A percentile compares a stretch with the other conserved stretches of the same genome.
These are phyloP conservation scores for Perodicticus potto DNA, from an alignment of 2,797 vertebrate species.

Conservation along the genomic window DNA sequence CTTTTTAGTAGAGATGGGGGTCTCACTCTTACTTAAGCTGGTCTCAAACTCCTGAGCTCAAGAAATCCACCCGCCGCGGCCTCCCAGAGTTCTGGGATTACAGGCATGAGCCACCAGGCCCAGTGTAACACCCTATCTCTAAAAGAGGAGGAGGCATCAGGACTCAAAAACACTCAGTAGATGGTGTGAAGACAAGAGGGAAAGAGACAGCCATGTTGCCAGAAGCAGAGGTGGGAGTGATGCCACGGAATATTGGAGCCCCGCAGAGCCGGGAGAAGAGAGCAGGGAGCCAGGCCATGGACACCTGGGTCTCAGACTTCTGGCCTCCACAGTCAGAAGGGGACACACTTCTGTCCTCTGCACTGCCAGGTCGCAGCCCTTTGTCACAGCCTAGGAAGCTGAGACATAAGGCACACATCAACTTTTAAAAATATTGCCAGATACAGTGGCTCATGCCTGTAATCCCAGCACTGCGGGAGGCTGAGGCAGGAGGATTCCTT, in stretches of 20 bases:
- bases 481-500: no score
- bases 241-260: background rate
- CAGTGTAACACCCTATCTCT: background rate
- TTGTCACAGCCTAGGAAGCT: background rate
- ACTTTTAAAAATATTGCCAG: background rate
- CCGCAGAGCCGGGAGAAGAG: background rate
- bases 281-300: fast-evolving
- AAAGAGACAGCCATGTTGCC: background rate
- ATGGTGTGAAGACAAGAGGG: no score
- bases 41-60: no score
- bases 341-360: background rate
- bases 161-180: background rate
- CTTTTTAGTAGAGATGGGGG: no score
- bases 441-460: no score
- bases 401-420: background rate
- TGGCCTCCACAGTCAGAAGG: no score
- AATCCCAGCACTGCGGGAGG: no score
- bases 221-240: no score
- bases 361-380: background rate
- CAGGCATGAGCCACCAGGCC: no score
- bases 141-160: background rate
- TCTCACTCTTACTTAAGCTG: no score
- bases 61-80: no score
- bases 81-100: no score
- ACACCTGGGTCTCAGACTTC: background rate